A percentile compares a stretch with the other conserved stretches of the same genome.
These are phyloP conservation scores for Macrotis lagotis DNA, from an alignment of 2,113 vertebrate species.

Conservation along the genomic window DNA sequence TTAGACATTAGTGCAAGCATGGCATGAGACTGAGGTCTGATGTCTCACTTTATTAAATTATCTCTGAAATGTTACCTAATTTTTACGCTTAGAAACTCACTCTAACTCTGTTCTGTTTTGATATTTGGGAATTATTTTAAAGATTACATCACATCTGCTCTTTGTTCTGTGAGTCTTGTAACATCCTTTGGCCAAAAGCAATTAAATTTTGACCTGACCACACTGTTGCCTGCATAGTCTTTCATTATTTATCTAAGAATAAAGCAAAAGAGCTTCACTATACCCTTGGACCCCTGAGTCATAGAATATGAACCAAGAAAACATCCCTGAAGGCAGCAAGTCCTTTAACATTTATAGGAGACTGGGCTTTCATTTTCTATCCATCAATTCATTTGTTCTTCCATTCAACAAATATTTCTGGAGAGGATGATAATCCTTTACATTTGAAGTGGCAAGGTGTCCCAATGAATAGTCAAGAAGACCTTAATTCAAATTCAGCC, in stretches of 20 bases:
- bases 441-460: not conserved
- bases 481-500: not conserved
- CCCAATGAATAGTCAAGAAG: not conserved
- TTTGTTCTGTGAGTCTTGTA: conserved; percentile 59
- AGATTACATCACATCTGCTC: conserved; percentile 59
- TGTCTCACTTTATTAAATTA: conserved; percentile 64
- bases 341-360: not conserved
- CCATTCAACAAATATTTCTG: not conserved
- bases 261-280: not conserved
- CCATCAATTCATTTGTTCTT: not conserved
- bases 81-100: conserved; percentile 30
- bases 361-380: not conserved
- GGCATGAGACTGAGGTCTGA: conserved; percentile 12
- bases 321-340: not conserved
- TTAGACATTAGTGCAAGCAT: conserved; percentile 28
- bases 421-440: not conserved
- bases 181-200: conserved; percentile 41
- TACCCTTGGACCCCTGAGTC: not conserved
- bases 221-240: not conserved
- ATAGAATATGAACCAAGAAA: not conserved
- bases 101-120: conserved; percentile 34
- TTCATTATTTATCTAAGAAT: not conserved
- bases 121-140: conserved; percentile 72
- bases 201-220: conserved; percentile 60
- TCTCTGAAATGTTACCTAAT: conserved; percentile 45